A percentile compares a stretch with the other conserved stretches of the same genome.
phyloP scores from a whole-genome alignment of 1,140 invertebrate genomes.

The Cydia strobilella region DNA sequence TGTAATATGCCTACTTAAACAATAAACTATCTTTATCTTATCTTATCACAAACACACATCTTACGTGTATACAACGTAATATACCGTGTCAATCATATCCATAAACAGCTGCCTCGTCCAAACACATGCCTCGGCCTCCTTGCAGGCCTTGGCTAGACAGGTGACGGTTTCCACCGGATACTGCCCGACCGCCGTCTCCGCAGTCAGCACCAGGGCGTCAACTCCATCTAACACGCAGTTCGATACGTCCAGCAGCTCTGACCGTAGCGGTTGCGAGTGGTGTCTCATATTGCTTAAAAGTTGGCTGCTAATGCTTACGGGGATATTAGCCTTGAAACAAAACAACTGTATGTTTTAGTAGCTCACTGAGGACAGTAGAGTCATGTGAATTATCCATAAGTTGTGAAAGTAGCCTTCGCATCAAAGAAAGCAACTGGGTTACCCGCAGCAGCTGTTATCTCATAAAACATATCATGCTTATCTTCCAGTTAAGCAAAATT shows the following conservation, averaged over 20 bases:
- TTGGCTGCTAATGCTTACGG: constrained; percentile 61
- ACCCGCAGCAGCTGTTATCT: too few species aligned
- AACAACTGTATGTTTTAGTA: neutral
- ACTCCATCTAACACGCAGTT: constrained; percentile 90
- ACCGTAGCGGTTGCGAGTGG: constrained; percentile 84
- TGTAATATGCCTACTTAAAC: too few species aligned
- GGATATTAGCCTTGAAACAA: constrained; percentile 61
- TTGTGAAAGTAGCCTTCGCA: too few species aligned
- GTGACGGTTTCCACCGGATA: constrained; percentile 85
- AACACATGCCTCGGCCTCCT: constrained; percentile 91
- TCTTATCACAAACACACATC: too few species aligned
- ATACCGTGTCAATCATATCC: constrained; percentile 82
- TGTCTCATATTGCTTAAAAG: constrained; percentile 68
- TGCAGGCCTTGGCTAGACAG: constrained; percentile 85
- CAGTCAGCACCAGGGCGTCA: constrained; percentile 87
- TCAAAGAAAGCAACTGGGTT: too few species aligned
- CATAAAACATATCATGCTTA: too few species aligned
- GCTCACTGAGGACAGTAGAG: too few species aligned
- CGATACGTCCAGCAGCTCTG: constrained; percentile 87
- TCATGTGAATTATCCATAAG: too few species aligned
- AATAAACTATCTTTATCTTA: too few species aligned
- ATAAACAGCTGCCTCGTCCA: constrained; percentile 89
- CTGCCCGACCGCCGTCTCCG: constrained; percentile 87
- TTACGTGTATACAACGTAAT: constrained; percentile 1
- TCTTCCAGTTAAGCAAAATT: neutral